A percentile compares a stretch with the other conserved stretches of the same genome.
These are phyloP conservation scores for Ennomos quercinarius DNA, from an alignment of 2,888 invertebrate genomes.

Conservation along the genomic window DNA sequence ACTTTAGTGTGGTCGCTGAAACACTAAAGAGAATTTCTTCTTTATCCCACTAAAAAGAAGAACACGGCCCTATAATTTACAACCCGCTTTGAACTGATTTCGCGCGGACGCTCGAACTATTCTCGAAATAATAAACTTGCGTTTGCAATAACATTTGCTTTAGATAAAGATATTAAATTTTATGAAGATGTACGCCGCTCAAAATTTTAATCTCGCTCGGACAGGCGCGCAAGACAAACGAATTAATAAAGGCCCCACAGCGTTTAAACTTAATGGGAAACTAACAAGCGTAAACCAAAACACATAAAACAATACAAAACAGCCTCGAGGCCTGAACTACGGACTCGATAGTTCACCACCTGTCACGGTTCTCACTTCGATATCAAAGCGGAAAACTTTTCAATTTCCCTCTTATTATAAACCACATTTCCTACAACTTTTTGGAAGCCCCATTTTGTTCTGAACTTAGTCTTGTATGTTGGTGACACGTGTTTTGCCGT, in stretches of 20 bases:
- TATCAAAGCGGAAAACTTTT: conserved; percentile 73
- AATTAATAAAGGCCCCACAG: conserved; percentile 66
- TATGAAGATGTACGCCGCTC: conserved; percentile 57
- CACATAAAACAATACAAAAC: conserved; percentile 64
- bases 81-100: conserved; percentile 68
- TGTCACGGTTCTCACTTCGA: conserved; percentile 54
- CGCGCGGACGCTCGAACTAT: conserved; percentile 56
- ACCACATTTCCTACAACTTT: conserved; percentile 65
- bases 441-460: conserved; percentile 72
- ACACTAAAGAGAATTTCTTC: conserved; percentile 63
- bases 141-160: conserved; percentile 47
- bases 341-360: conserved; percentile 52
- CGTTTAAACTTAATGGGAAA: conserved; percentile 65
- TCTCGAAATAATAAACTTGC: conserved; percentile 57
- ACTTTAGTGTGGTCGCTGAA: conserved; percentile 65
- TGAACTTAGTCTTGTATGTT: conserved; percentile 73
- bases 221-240: conserved; percentile 55
- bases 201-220: conserved; percentile 50
- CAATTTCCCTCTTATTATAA: conserved; percentile 63
- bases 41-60: conserved; percentile 61
- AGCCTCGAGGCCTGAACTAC: conserved; percentile 49
- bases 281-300: conserved; percentile 74
- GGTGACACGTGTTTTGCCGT: conserved; percentile 72
- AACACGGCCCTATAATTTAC: conserved; percentile 65
- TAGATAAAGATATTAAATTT: conserved; percentile 55